Evolutionary conservation across 2,113 vertebrate genomes (phyloP).

Genomic region (Chionodraco myersi): DNA sequence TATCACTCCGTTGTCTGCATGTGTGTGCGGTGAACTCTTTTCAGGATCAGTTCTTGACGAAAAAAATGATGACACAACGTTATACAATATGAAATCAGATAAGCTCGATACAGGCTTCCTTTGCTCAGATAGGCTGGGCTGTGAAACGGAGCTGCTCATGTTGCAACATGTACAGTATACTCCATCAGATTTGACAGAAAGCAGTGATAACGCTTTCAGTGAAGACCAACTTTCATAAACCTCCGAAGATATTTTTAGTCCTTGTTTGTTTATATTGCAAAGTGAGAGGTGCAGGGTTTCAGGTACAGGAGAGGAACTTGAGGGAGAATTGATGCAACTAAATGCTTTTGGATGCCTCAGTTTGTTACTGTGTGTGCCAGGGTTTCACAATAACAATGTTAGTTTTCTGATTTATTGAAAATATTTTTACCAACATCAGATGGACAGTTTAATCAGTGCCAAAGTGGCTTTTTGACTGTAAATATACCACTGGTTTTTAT

Average conservation of each 20-base stretch:
- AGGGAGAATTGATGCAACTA: background rate
- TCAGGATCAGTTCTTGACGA: constrained; percentile 47
- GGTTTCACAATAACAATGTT: background rate
- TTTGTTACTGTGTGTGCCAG: background rate
- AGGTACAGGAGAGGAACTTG: background rate
- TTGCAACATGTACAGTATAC: constrained; percentile 50
- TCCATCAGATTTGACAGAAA: constrained; percentile 47
- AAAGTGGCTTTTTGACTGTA: background rate
- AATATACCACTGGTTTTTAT: background rate
- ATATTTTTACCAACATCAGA: background rate
- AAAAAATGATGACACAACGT: constrained; percentile 49
- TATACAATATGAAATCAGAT: constrained; percentile 70
- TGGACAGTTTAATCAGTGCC: background rate
- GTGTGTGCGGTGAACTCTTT: constrained; percentile 10
- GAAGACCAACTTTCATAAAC: constrained; percentile 3
- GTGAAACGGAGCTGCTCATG: constrained; percentile 56
- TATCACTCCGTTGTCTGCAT: constrained; percentile 7
- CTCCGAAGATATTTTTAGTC: constrained; percentile 1
- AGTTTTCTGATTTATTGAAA: background rate
- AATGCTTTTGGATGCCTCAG: background rate
- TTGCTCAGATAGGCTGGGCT: constrained; percentile 32
- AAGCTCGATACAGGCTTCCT: constrained; percentile 46
- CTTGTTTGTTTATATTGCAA: background rate
- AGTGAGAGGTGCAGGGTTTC: background rate
- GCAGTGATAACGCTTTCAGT: constrained; percentile 8